These are phyloP conservation scores for Aurelia sp. DNA, from an alignment of 30 jellyfish, hydroid and myxozoan species.

Conservation along the genomic window DNA sequence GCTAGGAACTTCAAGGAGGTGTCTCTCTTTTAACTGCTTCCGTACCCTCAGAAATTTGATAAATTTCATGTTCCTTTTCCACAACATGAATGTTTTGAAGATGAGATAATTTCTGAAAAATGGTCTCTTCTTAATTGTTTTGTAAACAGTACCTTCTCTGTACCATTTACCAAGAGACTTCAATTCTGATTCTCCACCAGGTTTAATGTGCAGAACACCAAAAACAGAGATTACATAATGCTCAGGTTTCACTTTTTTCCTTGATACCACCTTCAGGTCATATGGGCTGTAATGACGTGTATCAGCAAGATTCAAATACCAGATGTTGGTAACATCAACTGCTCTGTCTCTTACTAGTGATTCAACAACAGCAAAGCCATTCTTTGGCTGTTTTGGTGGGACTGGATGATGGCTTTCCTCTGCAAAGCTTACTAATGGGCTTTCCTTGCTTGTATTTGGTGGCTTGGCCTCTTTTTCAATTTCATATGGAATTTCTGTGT, in stretches of 20 bases:
- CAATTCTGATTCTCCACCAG: conserved; percentile 83
- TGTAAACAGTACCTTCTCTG: conserved; percentile 71
- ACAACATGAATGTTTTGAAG: conserved; percentile 40
- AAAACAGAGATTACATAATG: conserved; percentile 81
- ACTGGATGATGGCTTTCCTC: not conserved
- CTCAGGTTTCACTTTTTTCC: conserved; percentile 61
- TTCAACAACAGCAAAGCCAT: conserved; percentile 82
- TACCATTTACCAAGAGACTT: conserved; percentile 86
- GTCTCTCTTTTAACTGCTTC: conserved; percentile 27
- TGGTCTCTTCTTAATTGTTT: conserved; percentile 38
- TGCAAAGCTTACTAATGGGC: not conserved
- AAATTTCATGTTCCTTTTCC: conserved; percentile 63
- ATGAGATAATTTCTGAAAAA: conserved; percentile 59
- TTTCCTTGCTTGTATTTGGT: not conserved
- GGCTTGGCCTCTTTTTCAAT: not conserved
- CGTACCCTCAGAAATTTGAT: conserved; percentile 44
- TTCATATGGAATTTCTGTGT: conserved; percentile 50
- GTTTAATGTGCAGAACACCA: conserved; percentile 81
- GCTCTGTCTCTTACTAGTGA: conserved; percentile 41
- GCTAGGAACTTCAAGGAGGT: conserved; percentile 74
- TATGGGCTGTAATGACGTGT: conserved; percentile 61
- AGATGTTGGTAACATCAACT: conserved; percentile 44
- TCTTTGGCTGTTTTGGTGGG: conserved; percentile 30
- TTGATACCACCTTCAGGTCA: conserved; percentile 69
- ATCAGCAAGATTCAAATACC: conserved; percentile 66